A percentile compares a stretch with the other conserved stretches of the same genome.
Conservation (phyloP, 2,888 invertebrate genomes). For the Diaphora mendica region DNA sequence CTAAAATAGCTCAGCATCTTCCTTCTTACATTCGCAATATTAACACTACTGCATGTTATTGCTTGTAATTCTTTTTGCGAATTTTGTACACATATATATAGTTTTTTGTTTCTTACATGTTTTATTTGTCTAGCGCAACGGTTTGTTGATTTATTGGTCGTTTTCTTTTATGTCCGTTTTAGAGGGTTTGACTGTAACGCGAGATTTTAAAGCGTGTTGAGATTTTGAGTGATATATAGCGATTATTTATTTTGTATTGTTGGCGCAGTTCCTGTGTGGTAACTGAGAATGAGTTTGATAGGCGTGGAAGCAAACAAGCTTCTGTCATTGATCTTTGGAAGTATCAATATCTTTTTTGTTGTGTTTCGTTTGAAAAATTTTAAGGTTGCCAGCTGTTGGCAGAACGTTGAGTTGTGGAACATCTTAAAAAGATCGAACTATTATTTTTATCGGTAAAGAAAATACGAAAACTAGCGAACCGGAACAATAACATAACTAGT, state of each 20-base stretch:
- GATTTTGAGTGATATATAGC: conserved; percentile 67
- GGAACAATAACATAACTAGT: background rate
- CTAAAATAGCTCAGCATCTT: conserved; percentile 48
- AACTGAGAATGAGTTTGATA: conserved; percentile 39
- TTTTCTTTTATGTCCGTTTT: conserved; percentile 76
- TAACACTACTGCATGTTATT: conserved; percentile 84
- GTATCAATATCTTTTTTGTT: conserved; percentile 17
- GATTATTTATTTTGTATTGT: conserved; percentile 66
- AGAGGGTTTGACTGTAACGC: conserved; percentile 75
- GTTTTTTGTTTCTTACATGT: conserved; percentile 73
- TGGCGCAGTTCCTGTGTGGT: conserved; percentile 38
- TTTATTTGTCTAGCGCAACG: conserved; percentile 77
- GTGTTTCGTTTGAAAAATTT: conserved; percentile 12
- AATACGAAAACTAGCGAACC: background rate
- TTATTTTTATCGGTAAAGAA: background rate
- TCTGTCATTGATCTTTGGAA: conserved; percentile 12
- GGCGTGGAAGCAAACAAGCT: conserved; percentile 42
- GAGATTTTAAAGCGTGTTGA: conserved; percentile 67
- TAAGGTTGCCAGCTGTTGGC: conserved; percentile 23
- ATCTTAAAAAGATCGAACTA: background rate
- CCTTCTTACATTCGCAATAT: conserved; percentile 61
- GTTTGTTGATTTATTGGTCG: conserved; percentile 77
- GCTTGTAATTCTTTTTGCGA: conserved; percentile 85
- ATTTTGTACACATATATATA: conserved; percentile 70
- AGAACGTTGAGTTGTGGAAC: background rate